Evolutionary conservation across 2,888 invertebrate genomes (phyloP).

Genomic region (Apodemia zela): DNA sequence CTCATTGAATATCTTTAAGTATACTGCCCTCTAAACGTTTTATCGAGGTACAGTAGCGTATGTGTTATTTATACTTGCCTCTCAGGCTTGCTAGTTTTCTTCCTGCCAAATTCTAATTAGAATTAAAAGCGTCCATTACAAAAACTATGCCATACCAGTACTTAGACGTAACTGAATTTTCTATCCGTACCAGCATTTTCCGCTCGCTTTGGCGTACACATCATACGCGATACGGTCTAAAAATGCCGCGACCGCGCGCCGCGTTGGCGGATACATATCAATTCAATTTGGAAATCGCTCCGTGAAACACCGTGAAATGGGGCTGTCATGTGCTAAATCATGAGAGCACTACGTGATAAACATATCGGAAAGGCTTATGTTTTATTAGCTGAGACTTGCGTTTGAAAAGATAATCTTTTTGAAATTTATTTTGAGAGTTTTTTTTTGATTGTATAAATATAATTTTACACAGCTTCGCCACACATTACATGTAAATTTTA

Average conservation of each 20-base stretch:
- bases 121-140: background rate
- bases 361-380: slow-evolving; percentile 67
- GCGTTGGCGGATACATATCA: slow-evolving; percentile 76
- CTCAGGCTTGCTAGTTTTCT: too few species aligned
- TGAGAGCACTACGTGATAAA: slow-evolving; percentile 60
- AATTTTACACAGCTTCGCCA: too few species aligned
- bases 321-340: slow-evolving; percentile 66
- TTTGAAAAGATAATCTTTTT: too few species aligned
- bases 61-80: too few species aligned
- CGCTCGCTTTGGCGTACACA: slow-evolving; percentile 62
- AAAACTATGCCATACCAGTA: background rate
- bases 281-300: slow-evolving; percentile 70
- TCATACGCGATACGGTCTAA: slow-evolving; percentile 72
- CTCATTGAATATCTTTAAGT: too few species aligned
- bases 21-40: too few species aligned
- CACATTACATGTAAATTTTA: too few species aligned
- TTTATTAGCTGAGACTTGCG: slow-evolving; percentile 64
- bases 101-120: too few species aligned
- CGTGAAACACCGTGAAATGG: slow-evolving; percentile 60
- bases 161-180: slow-evolving; percentile 25
- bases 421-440: too few species aligned
- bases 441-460: too few species aligned
- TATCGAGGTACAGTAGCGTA: too few species aligned
- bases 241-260: slow-evolving; percentile 56
- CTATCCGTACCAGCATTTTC: slow-evolving; percentile 55